Base-by-base conservation (phyloP, 2,888 invertebrate species). In the Caenorhabditis uteleia region DNA sequence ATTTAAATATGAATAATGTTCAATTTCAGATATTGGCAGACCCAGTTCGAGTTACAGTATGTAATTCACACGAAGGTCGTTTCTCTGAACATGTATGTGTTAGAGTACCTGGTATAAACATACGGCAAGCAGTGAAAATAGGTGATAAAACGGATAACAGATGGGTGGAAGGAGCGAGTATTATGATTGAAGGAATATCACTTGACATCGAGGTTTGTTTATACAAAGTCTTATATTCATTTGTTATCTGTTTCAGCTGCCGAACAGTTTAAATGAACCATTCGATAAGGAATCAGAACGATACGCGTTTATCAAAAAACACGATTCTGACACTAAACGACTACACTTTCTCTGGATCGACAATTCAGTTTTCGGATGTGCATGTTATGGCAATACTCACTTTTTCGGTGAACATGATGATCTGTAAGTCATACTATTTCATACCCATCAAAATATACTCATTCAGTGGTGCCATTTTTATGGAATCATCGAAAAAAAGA, bases 361-460 rank as follows among this genome's bases (percentile, higher is more conserved):
- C 0, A 87, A 87, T 18, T 89, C 90, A 74, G 84, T 85, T 42
- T 84, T 83, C 46, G 70, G 59, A n/a, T 98, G 97, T 84, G 97
- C 95, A 0, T 98, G 97, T 84, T 90, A 91, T 27, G 97, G 97
- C 2, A 95, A 95, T 0, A 95, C 94, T 82, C 88, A 88, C 12
- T 98, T 98, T 86, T 97, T 97, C 83, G 97, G 95, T 2, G 89
- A 88, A 51, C 95, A 95, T 84, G 88, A 89, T 80, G 56, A 51
- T 7, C 60, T 74, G 74, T 74, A 25, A 36, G 44, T n/a, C 12
- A 18, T 18, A 20, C 16, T 8, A 14, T 18, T 21, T 47, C 4
- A 34, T 20, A 21, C 20, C 2, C 7, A 12, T 27, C 20, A 42
- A 1, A 23, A 33, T 21, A 26, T 7, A 2, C 73, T 84, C 14